These are phyloP conservation scores for Acrobasis suavella DNA, from an alignment of 2,888 invertebrate species.

Conservation along the genomic window DNA sequence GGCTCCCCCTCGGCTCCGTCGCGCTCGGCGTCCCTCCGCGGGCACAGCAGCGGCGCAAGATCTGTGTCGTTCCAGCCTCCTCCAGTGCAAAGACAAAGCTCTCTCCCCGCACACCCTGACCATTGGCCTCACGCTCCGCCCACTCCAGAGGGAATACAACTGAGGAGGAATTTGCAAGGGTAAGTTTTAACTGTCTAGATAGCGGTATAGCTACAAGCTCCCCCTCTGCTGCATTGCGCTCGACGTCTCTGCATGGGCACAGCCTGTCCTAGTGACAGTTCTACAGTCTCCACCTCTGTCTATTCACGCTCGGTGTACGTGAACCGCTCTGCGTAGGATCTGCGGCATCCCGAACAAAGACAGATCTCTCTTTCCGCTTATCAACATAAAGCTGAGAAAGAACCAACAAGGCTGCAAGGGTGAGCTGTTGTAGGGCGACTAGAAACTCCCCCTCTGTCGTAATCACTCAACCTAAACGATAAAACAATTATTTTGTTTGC, in stretches of 20 bases:
- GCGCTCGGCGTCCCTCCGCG: conserved; percentile 83
- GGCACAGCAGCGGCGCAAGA: conserved; percentile 34
- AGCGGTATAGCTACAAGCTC: not conserved
- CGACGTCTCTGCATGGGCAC: not conserved
- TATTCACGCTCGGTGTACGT: too few species aligned
- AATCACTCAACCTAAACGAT: too few species aligned
- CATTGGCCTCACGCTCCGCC: conserved; percentile 73
- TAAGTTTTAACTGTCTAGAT: not conserved
- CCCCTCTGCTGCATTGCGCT: not conserved
- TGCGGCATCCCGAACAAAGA: too few species aligned
- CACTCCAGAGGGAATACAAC: not conserved
- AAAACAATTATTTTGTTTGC: not conserved
- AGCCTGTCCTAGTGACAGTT: too few species aligned
- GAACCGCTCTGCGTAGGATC: too few species aligned
- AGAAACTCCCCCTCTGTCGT: too few species aligned
- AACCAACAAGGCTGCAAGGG: too few species aligned
- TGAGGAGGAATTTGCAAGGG: not conserved
- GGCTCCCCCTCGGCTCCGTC: conserved; percentile 79
- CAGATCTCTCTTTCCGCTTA: too few species aligned
- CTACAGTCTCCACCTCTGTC: too few species aligned
- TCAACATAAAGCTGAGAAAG: too few species aligned
- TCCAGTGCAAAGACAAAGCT: conserved; percentile 85
- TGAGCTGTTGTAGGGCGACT: too few species aligned
- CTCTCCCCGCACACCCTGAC: conserved; percentile 88
- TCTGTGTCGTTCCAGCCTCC: conserved; percentile 55